Evolutionary conservation across 2,113 vertebrate genomes (phyloP).

Genomic region (Neogobius melanostomus): DNA sequence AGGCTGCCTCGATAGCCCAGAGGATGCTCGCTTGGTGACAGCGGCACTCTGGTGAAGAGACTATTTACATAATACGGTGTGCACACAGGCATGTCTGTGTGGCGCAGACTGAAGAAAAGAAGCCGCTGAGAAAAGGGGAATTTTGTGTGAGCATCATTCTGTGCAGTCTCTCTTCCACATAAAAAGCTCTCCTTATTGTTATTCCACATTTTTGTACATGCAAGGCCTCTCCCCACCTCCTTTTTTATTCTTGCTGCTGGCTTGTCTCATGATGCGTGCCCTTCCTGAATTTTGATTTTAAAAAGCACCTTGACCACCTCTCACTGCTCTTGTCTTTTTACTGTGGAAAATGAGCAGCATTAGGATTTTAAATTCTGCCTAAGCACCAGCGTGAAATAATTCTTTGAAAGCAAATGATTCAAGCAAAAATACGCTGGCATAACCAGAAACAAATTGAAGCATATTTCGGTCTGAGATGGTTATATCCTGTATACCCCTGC

Average conservation of each 20-base stretch:
- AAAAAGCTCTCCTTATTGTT: constrained; percentile 67
- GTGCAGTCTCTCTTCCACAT: constrained; percentile 60
- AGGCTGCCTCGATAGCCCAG: constrained; percentile 74
- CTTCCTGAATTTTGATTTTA: constrained; percentile 50
- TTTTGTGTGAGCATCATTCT: constrained; percentile 70
- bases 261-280: constrained; percentile 52
- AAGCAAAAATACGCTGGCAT: constrained; percentile 11
- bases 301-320: constrained; percentile 53
- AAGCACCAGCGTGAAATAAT: constrained; percentile 9
- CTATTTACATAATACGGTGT: constrained; percentile 80
- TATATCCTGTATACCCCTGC: neutral
- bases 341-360: constrained; percentile 37
- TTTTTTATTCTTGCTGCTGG: constrained; percentile 46
- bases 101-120: constrained; percentile 66
- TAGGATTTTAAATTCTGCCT: constrained; percentile 56
- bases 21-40: constrained; percentile 73
- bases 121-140: constrained; percentile 58
- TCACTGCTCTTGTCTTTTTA: constrained; percentile 45
- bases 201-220: constrained; percentile 68
- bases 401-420: constrained; percentile 27
- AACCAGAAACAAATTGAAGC: neutral
- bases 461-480: neutral
- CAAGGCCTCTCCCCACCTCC: constrained; percentile 46
- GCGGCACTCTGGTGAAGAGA: constrained; percentile 69
- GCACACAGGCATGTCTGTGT: constrained; percentile 69